These are phyloP conservation scores for Tetropium fuscum DNA, from an alignment of 2,888 invertebrate species.

Conservation along the genomic window DNA sequence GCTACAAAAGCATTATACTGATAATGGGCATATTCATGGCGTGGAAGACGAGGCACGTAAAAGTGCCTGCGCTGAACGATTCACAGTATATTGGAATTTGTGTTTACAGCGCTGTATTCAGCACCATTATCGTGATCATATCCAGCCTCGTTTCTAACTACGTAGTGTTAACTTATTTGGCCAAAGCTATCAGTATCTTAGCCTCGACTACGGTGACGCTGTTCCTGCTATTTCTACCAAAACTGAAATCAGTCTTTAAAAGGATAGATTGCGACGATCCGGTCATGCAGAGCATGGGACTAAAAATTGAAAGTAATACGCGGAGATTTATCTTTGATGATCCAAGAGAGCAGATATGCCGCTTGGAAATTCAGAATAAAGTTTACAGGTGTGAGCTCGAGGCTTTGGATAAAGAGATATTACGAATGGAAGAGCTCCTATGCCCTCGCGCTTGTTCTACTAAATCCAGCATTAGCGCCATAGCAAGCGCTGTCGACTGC, in stretches of 20 bases:
- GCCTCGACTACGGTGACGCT: conserved; percentile 89
- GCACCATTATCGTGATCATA: conserved; percentile 86
- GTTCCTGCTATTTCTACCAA: conserved; percentile 88
- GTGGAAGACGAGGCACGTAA: conserved; percentile 94
- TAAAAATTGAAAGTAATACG: conserved; percentile 90
- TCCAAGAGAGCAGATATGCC: conserved; percentile 82
- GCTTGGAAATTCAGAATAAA: conserved; percentile 92
- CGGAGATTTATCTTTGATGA: conserved; percentile 75
- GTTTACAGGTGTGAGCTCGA: conserved; percentile 88
- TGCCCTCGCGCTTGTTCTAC: conserved; percentile 17
- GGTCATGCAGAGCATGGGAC: conserved; percentile 88
- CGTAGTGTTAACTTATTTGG: conserved; percentile 83
- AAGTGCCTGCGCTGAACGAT: conserved; percentile 92
- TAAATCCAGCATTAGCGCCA: conserved; percentile 33
- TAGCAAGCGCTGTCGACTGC: conserved; percentile 32
- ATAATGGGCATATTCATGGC: conserved; percentile 96
- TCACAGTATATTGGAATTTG: conserved; percentile 95
- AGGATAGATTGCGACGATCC: conserved; percentile 79
- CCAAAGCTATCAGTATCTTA: conserved; percentile 85
- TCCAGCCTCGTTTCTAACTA: conserved; percentile 90
- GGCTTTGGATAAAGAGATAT: conserved; percentile 82
- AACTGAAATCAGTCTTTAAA: conserved; percentile 79
- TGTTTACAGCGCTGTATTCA: conserved; percentile 92
- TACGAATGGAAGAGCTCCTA: conserved; percentile 77
- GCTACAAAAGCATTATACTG: conserved; percentile 89